Evolutionary conservation across 2,888 invertebrate genomes (phyloP), one percentile per base, ranked within the genome.

Genomic region (Coremacera marginata): DNA sequence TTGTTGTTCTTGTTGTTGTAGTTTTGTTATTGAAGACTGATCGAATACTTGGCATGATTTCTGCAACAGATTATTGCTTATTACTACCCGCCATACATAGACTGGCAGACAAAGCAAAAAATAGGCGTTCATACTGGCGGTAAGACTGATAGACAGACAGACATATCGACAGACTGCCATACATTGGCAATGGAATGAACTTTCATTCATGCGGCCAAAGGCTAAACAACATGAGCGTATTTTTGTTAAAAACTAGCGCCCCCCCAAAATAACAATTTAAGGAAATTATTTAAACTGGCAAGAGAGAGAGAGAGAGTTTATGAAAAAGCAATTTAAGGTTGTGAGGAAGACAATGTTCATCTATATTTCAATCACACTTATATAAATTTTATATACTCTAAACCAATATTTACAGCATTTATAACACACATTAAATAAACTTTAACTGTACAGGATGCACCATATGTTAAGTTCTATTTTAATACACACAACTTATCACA

Each of bases 11-110:
- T 75, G 78, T 70, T 71, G 75, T 75, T 73, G 27, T 34, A 70
- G 25, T 34, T 72, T 55, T 34, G 67, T 27, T 75, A 51, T 67
- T 75, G 80, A 57, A 84, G 85, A 85, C 84, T 85, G 86, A 85
- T 86, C 83, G 84, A 84, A 85, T 85, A 86, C 85, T 85, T 86
- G 82, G 82, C 84, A 85, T 85, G 86, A 85, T 86, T 86, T 84
- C 84, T 86, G 83, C 84, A 84, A 82, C 83, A 85, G 85, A 86
- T 86, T 85, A 85, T 84, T 84, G 83, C 84, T 84, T 77, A 67
- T 77, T 79, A 75, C 27, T 79, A 75, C 27, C 37, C 5, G 55
- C 77, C 73, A 72, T 62, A 80, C 71, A 79, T 51, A 14, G 70
- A 70, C 27, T 16, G 55, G 27, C 70, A 52, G 25, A 19, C 27